Evolutionary conservation across 2,888 invertebrate species (phyloP), one percentile per base, ranked within the genome.

Genomic region (Cecidostiba fungosa): DNA sequence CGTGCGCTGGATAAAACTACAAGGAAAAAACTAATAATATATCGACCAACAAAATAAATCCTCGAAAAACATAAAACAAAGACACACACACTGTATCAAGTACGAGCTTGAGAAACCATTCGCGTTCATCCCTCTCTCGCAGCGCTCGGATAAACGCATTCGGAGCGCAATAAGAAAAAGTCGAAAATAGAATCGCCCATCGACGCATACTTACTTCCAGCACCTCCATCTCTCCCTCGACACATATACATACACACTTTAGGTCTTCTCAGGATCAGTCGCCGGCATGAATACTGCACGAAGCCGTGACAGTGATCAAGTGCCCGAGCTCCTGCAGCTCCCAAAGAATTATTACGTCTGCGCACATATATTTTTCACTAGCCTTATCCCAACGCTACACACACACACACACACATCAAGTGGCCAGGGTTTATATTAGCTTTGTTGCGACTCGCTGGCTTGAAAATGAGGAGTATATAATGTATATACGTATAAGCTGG

Each of bases 301-400:
- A 62, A 39, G 12, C 6, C 26, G 29, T 62, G 81, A 81, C 81
- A 74, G 39, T 81, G 81, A 81, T 81, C 81, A 74, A 81, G 54
- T 59, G 26, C 32, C 3, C 62, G 77, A 6, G 10, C n/a, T 39
- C 10, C n/a, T 39, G n/a, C 72, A 39, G 23, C 26, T 14, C 73
- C 26, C 66, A 29, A 66, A 66, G 66, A 66, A 66, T 66, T 66
- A 66, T 66, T 66, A 29, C n/a, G 19, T 43, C 26, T 36, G 72
- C 36, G n/a, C 59, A n/a, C 59, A 36, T 54, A 14, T 59, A 77
- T 77, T 77, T 77, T 59, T 77, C 77, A 77, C 50, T n/a, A 10
- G 8, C 26, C 66, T 29, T 66, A 66, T 66, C 29, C 14, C 66
- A 12, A 59, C 66, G 26, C 3, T 29, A 10, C 26, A 26, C 14